Conservation (phyloP, 2,888 invertebrate species). For the Microctonus brassicae region DNA sequence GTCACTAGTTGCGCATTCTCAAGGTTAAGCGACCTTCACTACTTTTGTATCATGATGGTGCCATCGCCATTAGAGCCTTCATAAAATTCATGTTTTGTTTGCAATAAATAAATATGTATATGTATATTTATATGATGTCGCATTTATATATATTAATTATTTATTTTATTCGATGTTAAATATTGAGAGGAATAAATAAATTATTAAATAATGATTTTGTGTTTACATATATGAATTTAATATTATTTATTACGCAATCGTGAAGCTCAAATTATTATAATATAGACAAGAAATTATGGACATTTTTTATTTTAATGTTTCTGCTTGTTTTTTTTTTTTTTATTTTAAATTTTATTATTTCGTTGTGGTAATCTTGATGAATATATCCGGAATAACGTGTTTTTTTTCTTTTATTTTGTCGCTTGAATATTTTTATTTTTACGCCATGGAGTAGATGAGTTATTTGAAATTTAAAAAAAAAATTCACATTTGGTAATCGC, state of each 20-base stretch:
- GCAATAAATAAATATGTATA: no score
- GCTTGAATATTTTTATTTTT: background rate
- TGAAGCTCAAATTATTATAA: background rate
- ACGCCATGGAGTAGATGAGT: no score
- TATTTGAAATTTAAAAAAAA: background rate
- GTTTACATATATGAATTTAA: background rate
- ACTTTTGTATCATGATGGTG: background rate
- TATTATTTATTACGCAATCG: background rate
- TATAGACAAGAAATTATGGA: background rate
- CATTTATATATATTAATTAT: background rate
- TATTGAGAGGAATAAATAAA: background rate
- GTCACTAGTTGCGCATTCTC: conserved; percentile 56
- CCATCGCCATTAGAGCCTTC: conserved; percentile 17
- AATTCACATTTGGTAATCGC: background rate
- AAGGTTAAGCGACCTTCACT: conserved; percentile 50
- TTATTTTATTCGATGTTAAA: background rate
- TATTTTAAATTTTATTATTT: background rate
- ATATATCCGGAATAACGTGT: background rate
- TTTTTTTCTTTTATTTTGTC: background rate
- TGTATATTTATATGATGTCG: no score
- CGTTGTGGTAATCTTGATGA: background rate
- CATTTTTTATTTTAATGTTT: background rate
- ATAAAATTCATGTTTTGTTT: conserved; percentile 6
- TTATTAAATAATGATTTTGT: background rate
- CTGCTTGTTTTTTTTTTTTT: background rate